Conservation (phyloP, 2,113 vertebrate species). For the Stercorarius parasiticus region DNA sequence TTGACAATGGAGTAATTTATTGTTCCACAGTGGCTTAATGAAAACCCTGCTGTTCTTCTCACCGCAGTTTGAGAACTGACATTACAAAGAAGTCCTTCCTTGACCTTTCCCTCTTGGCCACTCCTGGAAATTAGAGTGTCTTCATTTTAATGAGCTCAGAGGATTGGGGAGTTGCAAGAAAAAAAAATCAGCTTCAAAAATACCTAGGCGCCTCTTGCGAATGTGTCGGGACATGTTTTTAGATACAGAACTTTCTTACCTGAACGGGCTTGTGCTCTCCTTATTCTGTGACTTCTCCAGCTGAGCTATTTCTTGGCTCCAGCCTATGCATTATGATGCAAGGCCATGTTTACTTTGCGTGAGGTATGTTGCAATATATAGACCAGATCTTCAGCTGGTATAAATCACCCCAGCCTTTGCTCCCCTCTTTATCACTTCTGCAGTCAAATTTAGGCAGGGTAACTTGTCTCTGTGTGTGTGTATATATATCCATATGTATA, state of each 20-base stretch:
- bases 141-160: slow-evolving; percentile 42
- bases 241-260: neutral
- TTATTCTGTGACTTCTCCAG: neutral
- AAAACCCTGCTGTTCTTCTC: neutral
- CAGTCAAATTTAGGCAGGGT: neutral
- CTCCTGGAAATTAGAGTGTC: slow-evolving; percentile 21
- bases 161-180: slow-evolving; percentile 14
- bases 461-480: neutral
- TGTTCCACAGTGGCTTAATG: neutral
- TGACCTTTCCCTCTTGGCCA: slow-evolving; percentile 25
- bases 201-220: neutral
- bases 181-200: slow-evolving; percentile 16
- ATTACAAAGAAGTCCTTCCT: slow-evolving; percentile 2
- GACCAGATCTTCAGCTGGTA: neutral
- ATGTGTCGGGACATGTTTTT: slow-evolving; percentile 31
- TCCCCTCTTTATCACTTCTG: neutral
- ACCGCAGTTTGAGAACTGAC: neutral
- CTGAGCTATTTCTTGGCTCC: slow-evolving; percentile 33
- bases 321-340: slow-evolving; percentile 21
- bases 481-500: neutral
- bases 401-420: neutral
- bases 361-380: neutral
- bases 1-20: neutral
- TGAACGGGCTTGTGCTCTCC: slow-evolving; percentile 40
- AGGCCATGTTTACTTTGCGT: neutral